phyloP scores from a whole-genome alignment of 2,888 invertebrate species.

The Polymixis flavicincta region DNA sequence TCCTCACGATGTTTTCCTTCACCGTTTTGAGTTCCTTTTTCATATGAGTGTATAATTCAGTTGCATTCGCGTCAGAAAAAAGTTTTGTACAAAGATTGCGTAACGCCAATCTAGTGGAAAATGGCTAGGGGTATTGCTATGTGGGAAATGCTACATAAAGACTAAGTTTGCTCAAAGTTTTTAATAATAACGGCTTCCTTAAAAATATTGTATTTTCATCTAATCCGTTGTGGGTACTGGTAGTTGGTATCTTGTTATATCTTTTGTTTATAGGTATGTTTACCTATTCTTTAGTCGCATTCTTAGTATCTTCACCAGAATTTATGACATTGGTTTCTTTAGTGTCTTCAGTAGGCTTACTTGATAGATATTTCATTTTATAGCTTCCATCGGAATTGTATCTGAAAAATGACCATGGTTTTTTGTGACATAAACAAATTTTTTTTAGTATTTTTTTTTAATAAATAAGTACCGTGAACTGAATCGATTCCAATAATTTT shows the following conservation, averaged over 20 bases:
- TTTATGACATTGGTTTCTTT: conserved; percentile 51
- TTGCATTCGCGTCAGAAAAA: too few species aligned
- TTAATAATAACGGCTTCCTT: conserved; percentile 53
- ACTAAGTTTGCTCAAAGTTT: not conserved
- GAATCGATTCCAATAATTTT: too few species aligned
- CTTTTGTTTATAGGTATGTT: not conserved
- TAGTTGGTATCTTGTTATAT: not conserved
- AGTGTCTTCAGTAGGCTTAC: conserved; percentile 72
- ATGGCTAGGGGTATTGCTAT: not conserved
- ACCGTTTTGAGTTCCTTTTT: too few species aligned
- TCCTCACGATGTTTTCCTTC: too few species aligned
- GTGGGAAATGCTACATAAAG: not conserved
- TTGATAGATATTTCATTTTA: conserved; percentile 90
- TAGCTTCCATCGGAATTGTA: conserved; percentile 92
- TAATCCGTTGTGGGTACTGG: not conserved
- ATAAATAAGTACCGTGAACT: too few species aligned
- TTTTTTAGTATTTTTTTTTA: too few species aligned
- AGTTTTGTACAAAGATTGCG: too few species aligned
- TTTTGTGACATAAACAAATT: too few species aligned
- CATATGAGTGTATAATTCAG: not conserved
- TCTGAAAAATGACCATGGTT: conserved; percentile 66
- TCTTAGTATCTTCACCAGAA: conserved; percentile 47
- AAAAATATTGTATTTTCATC: not conserved
- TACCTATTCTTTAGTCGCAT: conserved; percentile 40
- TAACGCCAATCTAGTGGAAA: not conserved